Percentiles rank a stretch among this genome's conserved stretches.
Conservation (phyloP, 2,113 vertebrate species). For the Microcebus murinus region DNA sequence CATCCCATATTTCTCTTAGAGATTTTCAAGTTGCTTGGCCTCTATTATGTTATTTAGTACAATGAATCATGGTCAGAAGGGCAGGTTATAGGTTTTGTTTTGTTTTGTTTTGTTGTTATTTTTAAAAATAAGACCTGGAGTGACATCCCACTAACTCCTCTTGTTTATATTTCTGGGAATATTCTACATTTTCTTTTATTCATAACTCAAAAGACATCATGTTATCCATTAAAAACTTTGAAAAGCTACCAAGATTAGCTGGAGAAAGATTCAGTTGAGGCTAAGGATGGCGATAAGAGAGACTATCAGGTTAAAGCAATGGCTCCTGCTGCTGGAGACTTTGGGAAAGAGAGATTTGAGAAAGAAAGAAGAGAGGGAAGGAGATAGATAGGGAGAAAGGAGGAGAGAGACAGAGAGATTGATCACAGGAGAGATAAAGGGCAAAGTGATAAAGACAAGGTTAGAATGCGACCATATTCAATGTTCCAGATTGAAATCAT, state of each 20-base stretch:
- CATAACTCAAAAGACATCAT: neutral
- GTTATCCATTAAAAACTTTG: neutral
- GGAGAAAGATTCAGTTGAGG: neutral
- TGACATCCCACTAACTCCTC: neutral
- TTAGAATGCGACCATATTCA: neutral
- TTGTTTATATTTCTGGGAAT: neutral
- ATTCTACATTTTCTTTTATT: neutral
- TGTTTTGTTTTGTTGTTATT: neutral
- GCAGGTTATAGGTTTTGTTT: neutral
- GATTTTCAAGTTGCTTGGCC: neutral
- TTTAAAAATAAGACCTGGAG: neutral
- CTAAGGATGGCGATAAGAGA: too few species aligned
- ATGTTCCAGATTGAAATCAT: neutral
- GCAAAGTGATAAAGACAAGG: neutral
- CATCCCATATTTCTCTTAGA: neutral
- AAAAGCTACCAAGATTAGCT: neutral
- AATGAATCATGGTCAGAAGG: neutral
- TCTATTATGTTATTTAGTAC: neutral
- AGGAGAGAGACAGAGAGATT: accelerated
- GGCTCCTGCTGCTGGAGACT: neutral
- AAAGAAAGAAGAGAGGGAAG: accelerated
- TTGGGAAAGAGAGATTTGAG: neutral
- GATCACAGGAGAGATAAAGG: neutral
- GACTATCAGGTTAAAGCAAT: neutral
- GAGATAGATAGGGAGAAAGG: too few species aligned